Base-by-base conservation (phyloP, 35 echinoderm and acorn worm species). In the Amphiura filiformis region DNA sequence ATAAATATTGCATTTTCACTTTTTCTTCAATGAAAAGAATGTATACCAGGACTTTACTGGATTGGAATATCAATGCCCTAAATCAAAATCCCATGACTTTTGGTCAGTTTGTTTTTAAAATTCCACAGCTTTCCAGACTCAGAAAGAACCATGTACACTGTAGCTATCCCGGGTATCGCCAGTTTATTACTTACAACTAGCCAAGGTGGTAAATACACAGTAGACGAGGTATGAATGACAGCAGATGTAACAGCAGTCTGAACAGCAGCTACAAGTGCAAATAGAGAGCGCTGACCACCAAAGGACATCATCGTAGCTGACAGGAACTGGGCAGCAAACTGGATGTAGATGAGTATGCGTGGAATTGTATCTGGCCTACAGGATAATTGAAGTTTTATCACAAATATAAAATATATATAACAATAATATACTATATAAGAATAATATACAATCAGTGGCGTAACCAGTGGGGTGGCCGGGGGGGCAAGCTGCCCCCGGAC, bases 281-380 rank as follows among this genome's bases (percentile, higher is more conserved):
- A 92, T 38, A 92, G 56, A 22, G 90, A 92, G 17, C 38, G 77
- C 90, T 92, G 90, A 52, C 56, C 39, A 26, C 38, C 77, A 75
- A 92, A 92, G 0, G 90, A 86, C 78, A 87, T 61, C 90, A 92
- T 92, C 1, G 83, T 92, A 0, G 83, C 90, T 15, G 84, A 49
- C 0, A 92, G 80, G 14, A 92, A 86, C 77, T 87, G 85, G 0
- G 38, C 77, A 40, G 85, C 76, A 37, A 92, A 39, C 42, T 92
- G 85, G 18, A 92, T 9, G 38, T 87, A 87, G 37, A 92, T 79
- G 39, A 80, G 79, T 11, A 64, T 33, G 28, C 79, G 83, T 17
- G 89, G 89, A 32, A 85, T 34, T 42, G 78, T 36, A 33, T 78
- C 82, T 1, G 65, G 38, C 75, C 82, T 91, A 64, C 22, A 80